phyloP scores from a whole-genome alignment of 2,888 invertebrate species.

The Spisula solida region DNA sequence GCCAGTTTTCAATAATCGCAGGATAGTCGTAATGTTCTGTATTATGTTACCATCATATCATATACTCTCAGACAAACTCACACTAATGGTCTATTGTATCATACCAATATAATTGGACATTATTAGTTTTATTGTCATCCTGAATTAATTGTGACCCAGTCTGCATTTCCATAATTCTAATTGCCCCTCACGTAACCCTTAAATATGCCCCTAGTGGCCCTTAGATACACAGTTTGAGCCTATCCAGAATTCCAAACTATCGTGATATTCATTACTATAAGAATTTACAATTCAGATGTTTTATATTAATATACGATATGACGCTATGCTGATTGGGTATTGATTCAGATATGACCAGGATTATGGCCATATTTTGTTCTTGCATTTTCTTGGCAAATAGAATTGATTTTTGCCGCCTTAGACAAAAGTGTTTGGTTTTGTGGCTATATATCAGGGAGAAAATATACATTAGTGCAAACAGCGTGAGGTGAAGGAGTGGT shows the following conservation, averaged over 20 bases:
- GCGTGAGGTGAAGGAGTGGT: not conserved
- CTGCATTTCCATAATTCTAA: not conserved
- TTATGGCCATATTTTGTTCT: slow-evolving; percentile 26
- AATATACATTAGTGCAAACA: slow-evolving; percentile 7
- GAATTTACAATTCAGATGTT: not conserved
- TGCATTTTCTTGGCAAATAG: slow-evolving; percentile 28
- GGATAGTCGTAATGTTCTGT: too few relatives aligned
- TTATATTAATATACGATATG: not conserved
- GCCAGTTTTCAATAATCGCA: too few relatives aligned
- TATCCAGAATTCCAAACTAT: too few relatives aligned
- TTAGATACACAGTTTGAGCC: too few relatives aligned
- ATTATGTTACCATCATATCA: too few relatives aligned
- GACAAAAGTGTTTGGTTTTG: slow-evolving; percentile 34
- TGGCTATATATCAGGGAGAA: slow-evolving; percentile 23
- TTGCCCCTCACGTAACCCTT: not conserved
- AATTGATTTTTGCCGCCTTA: slow-evolving; percentile 39
- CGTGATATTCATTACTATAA: not conserved
- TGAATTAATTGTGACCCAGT: too few relatives aligned
- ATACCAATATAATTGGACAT: too few relatives aligned
- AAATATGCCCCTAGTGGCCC: not conserved
- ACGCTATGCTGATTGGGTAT: slow-evolving; percentile 33
- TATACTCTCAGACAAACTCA: too few relatives aligned
- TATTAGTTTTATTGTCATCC: too few relatives aligned
- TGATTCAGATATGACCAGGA: slow-evolving; percentile 25
- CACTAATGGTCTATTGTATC: too few relatives aligned